phyloP scores from a whole-genome alignment of 2,888 invertebrate genomes.

The Ypsolopha scabrella region DNA sequence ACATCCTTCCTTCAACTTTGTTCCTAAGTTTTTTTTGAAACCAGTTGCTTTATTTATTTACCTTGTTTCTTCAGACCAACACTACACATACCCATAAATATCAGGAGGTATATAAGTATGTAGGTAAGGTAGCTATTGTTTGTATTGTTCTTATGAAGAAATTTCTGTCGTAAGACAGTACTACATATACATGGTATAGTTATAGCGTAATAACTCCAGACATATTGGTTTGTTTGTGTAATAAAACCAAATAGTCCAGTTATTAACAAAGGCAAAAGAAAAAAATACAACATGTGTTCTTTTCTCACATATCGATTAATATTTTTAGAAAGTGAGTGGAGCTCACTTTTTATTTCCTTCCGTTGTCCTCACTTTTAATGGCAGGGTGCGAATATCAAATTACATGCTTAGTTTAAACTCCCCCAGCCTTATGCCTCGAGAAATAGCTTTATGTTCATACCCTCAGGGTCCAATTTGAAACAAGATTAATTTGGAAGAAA shows the following conservation, averaged over 20 bases:
- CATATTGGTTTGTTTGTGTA: too few species aligned
- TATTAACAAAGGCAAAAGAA: constrained; percentile 13
- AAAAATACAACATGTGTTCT: constrained; percentile 42
- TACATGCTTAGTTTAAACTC: constrained; percentile 21
- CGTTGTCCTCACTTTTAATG: constrained; percentile 61
- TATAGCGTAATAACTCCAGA: too few species aligned
- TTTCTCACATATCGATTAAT: constrained; percentile 27
- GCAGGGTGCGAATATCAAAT: constrained; percentile 62
- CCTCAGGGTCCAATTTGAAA: constrained; percentile 19
- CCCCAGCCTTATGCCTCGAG: constrained; percentile 6
- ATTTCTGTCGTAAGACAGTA: too few species aligned
- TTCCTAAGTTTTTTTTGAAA: too few species aligned
- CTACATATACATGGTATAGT: too few species aligned
- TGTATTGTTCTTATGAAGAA: too few species aligned
- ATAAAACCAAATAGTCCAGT: too few species aligned
- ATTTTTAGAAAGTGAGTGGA: constrained; percentile 50
- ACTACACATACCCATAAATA: too few species aligned
- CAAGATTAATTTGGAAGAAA: constrained; percentile 17
- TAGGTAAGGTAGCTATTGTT: too few species aligned
- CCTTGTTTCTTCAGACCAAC: too few species aligned
- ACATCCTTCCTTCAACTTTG: constrained; percentile 36
- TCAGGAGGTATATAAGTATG: too few species aligned
- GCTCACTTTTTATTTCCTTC: constrained; percentile 66
- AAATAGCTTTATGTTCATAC: constrained; percentile 8
- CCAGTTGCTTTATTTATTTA: too few species aligned